Conservation (phyloP, 2,113 vertebrate genomes). For the Xiphophorus hellerii region DNA sequence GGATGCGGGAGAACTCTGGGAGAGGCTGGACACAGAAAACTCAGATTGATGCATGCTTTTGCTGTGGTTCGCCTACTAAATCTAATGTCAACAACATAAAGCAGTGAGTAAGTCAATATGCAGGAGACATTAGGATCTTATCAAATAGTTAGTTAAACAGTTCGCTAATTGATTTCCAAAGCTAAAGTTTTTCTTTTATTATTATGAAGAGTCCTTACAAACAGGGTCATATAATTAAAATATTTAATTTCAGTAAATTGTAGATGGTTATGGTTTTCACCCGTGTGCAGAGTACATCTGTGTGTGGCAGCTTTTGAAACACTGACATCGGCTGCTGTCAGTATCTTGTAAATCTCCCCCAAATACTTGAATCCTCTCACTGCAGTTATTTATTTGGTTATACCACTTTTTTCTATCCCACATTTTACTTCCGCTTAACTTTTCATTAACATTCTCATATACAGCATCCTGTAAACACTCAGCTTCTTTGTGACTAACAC, state of each 20-base stretch:
- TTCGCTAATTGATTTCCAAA: background rate
- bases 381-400: background rate
- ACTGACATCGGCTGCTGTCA: too few species aligned
- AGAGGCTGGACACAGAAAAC: slow-evolving; percentile 82
- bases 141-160: background rate
- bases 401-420: background rate
- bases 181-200: too few species aligned
- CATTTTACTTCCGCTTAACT: background rate
- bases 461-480: background rate
- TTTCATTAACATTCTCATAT: background rate
- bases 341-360: too few species aligned
- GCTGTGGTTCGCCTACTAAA: background rate
- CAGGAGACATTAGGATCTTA: background rate
- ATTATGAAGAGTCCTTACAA: too few species aligned
- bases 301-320: too few species aligned
- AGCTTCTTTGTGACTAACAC: too few species aligned
- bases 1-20: slow-evolving; percentile 92
- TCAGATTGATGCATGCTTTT: background rate
- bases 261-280: too few species aligned
- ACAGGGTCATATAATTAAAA: too few species aligned
- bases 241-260: too few species aligned
- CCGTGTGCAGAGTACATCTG: too few species aligned
- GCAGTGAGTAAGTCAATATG: background rate
- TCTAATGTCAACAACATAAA: background rate
- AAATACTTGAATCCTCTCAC: background rate